phyloP scores from a whole-genome alignment of 2,888 invertebrate genomes.

The Beris chalybata region DNA sequence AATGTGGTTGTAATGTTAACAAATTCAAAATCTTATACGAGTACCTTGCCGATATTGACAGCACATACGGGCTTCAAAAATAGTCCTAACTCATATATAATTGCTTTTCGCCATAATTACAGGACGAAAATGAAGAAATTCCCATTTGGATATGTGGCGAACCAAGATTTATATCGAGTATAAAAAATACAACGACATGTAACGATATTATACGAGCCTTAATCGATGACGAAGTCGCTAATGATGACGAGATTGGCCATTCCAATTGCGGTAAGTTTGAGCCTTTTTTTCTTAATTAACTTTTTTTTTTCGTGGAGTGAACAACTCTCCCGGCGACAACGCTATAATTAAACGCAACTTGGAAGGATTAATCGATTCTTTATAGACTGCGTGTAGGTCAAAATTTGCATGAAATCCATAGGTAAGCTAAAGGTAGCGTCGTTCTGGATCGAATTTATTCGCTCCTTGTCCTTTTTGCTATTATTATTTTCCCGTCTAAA shows the following conservation, averaged over 20 bases:
- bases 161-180: constrained; percentile 53
- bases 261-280: not conserved
- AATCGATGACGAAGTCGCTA: constrained; percentile 53
- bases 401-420: too few species aligned
- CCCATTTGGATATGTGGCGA: constrained; percentile 53
- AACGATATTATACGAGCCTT: constrained; percentile 55
- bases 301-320: too few species aligned
- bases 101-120: not conserved
- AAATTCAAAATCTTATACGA: too few species aligned
- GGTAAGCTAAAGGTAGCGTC: too few species aligned
- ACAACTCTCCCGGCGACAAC: too few species aligned
- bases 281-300: not conserved
- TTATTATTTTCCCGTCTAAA: constrained; percentile 4
- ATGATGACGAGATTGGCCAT: constrained; percentile 42
- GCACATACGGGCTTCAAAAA: too few species aligned
- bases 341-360: too few species aligned
- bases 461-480: not conserved
- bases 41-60: too few species aligned
- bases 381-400: too few species aligned
- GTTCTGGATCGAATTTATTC: not conserved
- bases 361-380: too few species aligned
- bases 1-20: too few species aligned
- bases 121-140: constrained; percentile 48
- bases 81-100: too few species aligned
- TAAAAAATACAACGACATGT: constrained; percentile 53